Evolutionary conservation across 2,113 vertebrate genomes (phyloP).

Genomic region (Catharus fuscescens): DNA sequence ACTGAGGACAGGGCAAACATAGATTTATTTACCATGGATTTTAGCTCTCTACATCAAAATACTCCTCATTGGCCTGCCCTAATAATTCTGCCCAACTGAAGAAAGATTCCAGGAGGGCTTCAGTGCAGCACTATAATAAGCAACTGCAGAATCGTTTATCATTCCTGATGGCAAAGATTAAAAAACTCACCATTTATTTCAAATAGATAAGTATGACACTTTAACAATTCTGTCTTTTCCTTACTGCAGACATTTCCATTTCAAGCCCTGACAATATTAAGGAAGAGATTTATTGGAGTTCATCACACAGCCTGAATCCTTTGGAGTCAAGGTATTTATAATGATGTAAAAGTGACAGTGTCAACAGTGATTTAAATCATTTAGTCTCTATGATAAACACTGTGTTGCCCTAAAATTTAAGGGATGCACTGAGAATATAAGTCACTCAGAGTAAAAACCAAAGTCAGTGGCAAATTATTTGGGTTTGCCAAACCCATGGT

Average conservation of each 20-base stretch:
- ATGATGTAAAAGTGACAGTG: slow-evolving; percentile 17
- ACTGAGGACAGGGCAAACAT: background rate
- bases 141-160: background rate
- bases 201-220: slow-evolving; percentile 28
- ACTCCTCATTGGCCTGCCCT: background rate
- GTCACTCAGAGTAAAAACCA: background rate
- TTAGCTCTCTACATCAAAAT: background rate
- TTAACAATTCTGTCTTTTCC: slow-evolving; percentile 44
- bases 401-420: slow-evolving; percentile 22
- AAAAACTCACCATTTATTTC: slow-evolving; percentile 48
- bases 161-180: slow-evolving; percentile 48
- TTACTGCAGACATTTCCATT: slow-evolving; percentile 50
- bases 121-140: background rate
- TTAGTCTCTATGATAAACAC: slow-evolving; percentile 23
- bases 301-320: slow-evolving; percentile 2
- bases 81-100: background rate
- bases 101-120: background rate
- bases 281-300: slow-evolving; percentile 47
- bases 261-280: slow-evolving; percentile 28
- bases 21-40: background rate
- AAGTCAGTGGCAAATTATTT: background rate
- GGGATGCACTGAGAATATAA: background rate
- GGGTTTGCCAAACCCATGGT: background rate
- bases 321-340: slow-evolving; percentile 34
- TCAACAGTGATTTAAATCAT: slow-evolving; percentile 45